These are phyloP conservation scores for Agrochola circellaris DNA, from an alignment of 2,888 invertebrate species.

Conservation along the genomic window DNA sequence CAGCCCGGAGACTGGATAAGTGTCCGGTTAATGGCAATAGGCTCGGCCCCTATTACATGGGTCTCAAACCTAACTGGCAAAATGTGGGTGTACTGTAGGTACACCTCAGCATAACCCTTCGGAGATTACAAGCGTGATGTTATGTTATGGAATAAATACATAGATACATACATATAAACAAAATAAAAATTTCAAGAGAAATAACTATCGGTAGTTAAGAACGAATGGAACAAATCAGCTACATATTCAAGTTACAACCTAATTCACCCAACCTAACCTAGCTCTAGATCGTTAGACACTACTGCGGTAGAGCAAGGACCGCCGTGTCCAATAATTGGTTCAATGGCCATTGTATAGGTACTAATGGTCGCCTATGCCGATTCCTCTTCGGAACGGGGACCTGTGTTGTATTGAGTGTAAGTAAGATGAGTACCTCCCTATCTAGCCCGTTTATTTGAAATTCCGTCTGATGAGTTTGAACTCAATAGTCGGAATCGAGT, in stretches of 20 bases:
- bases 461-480: neutral
- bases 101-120: too few relatives aligned
- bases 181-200: too few relatives aligned
- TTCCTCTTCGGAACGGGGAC: neutral
- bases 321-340: constrained; percentile 42
- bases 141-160: neutral
- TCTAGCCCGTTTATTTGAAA: neutral
- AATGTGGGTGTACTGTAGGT: too few relatives aligned
- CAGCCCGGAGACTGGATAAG: too few relatives aligned
- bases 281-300: constrained; percentile 31
- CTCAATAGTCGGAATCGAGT: neutral
- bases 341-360: constrained; percentile 39
- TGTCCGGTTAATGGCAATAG: too few relatives aligned
- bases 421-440: constrained; percentile 1
- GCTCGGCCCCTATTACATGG: too few relatives aligned
- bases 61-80: too few relatives aligned
- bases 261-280: constrained; percentile 5
- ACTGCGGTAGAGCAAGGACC: constrained; percentile 28
- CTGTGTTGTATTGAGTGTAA: constrained; percentile 7
- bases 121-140: too few relatives aligned
- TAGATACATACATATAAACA: too few relatives aligned
- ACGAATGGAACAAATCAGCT: neutral
- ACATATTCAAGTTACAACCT: neutral
- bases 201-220: neutral
- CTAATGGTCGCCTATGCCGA: constrained; percentile 41